These are phyloP conservation scores for Desmodus rotundus DNA, from an alignment of 2,113 vertebrate species.

Conservation along the genomic window DNA sequence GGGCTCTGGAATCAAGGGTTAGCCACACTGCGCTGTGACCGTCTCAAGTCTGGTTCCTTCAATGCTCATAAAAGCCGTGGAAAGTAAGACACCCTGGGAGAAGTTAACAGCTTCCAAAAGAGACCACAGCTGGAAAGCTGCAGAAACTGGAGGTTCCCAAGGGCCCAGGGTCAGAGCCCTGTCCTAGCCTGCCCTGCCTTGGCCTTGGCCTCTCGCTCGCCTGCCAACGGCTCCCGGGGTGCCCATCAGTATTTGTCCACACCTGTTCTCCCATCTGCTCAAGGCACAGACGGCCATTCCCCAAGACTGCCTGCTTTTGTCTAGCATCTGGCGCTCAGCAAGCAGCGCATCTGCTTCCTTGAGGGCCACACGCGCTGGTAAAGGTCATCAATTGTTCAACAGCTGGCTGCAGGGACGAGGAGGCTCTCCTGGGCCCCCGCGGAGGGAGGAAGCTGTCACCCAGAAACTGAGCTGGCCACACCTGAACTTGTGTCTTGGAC, in stretches of 20 bases:
- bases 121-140: background rate
- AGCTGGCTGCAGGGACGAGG: too few species aligned
- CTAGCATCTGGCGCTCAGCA: background rate
- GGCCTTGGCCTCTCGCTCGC: background rate
- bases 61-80: background rate
- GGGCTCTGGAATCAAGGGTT: fast-evolving
- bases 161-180: background rate
- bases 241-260: fast-evolving
- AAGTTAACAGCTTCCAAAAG: background rate
- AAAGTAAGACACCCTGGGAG: too few species aligned
- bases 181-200: fast-evolving
- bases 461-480: too few species aligned
- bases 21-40: fast-evolving
- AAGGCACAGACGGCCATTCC: background rate
- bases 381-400: background rate
- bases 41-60: too few species aligned
- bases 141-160: too few species aligned
- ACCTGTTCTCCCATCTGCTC: background rate
- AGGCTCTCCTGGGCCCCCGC: background rate
- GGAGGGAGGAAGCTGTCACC: background rate
- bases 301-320: background rate
- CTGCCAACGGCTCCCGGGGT: fast-evolving
- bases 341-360: background rate
- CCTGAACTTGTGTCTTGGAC: too few species aligned
- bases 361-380: fast-evolving